Conservation (phyloP, 2,797 vertebrate species). For the Poeciliopsis infans region DNA sequence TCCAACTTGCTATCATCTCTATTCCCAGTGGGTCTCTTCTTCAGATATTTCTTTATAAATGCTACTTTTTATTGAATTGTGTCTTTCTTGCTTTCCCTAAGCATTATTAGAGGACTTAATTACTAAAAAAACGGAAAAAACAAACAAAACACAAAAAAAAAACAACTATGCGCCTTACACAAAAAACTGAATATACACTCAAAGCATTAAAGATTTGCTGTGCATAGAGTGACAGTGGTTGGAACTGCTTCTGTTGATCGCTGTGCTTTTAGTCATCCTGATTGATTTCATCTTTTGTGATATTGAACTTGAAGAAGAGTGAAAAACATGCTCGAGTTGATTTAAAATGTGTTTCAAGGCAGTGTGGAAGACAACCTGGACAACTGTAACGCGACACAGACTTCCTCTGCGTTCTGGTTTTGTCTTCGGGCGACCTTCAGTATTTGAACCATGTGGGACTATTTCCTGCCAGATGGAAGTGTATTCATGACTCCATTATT, state of each 20-base stretch:
- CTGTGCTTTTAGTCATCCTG: conserved; percentile 8
- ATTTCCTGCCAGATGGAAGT: conserved; percentile 25
- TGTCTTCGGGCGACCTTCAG: conserved; percentile 19
- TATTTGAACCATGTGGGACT: conserved; percentile 8
- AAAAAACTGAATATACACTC: conserved; percentile 4
- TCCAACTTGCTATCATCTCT: conserved; percentile 45
- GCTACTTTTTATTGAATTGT: conserved; percentile 23
- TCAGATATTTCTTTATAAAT: conserved; percentile 29
- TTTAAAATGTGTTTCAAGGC: conserved; percentile 36
- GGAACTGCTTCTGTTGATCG: conserved; percentile 4
- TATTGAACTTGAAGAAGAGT: conserved; percentile 8
- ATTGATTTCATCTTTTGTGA: conserved; percentile 23
- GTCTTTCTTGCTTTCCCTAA: conserved; percentile 29
- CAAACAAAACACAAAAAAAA: neutral
- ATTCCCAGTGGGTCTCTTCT: conserved; percentile 23
- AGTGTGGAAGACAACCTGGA: conserved; percentile 26
- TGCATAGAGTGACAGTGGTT: neutral
- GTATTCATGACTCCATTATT: neutral
- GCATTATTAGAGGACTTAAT: conserved; percentile 14
- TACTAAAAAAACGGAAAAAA: neutral
- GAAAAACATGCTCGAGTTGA: conserved; percentile 20
- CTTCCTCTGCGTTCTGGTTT: conserved; percentile 41
- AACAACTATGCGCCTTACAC: neutral
- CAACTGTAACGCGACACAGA: conserved; percentile 39
- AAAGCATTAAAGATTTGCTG: conserved; percentile 9